A percentile compares a stretch with the other conserved stretches of the same genome.
Conservation (phyloP, 2,888 invertebrate genomes). For the Archips crataeganus region DNA sequence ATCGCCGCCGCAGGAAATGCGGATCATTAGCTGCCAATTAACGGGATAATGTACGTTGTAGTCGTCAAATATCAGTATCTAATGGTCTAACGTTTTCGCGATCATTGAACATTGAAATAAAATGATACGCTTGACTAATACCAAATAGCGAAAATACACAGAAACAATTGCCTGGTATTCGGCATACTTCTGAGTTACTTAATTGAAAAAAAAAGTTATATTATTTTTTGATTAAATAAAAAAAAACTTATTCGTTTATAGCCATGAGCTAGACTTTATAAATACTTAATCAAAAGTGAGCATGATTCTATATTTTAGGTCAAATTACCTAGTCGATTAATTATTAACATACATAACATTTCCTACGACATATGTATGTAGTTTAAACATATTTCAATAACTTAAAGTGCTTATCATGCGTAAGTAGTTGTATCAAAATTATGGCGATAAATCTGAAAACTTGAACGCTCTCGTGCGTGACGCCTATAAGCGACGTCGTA, state of each 20-base stretch:
- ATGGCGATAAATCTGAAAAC: constrained; percentile 15
- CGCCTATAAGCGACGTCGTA: constrained; percentile 5
- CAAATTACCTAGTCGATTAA: neutral
- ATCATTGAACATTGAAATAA: neutral
- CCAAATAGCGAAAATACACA: no score
- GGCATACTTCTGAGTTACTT: no score
- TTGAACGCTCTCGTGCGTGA: constrained; percentile 18
- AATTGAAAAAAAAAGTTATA: no score
- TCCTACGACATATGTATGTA: neutral
- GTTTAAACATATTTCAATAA: neutral
- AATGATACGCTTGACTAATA: neutral
- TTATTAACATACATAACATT: no score
- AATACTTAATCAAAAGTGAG: no score
- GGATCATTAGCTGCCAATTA: neutral
- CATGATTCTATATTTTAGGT: no score
- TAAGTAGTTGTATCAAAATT: neutral
- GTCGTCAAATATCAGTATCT: neutral
- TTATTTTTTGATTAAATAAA: no score
- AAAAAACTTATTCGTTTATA: no score
- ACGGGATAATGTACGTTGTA: neutral
- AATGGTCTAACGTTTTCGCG: neutral
- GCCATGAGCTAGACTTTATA: no score
- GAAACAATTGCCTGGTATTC: no score
- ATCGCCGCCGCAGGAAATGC: neutral
- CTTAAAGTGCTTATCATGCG: constrained; percentile 1